Evolutionary conservation across 2,888 invertebrate species (phyloP).

Genomic region (Drosophila kokeensis): DNA sequence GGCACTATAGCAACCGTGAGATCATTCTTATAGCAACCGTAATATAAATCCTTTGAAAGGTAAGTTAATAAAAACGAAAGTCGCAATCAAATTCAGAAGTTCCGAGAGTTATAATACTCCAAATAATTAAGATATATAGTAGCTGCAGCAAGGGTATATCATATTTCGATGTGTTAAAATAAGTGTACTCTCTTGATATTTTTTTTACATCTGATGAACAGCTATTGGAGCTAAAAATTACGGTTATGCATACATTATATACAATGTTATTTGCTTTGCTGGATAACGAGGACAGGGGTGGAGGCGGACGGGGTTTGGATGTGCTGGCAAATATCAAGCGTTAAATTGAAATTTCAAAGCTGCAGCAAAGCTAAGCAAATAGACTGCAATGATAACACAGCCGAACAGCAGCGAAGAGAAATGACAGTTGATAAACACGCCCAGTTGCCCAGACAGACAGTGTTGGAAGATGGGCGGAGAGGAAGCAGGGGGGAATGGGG

Average conservation of each 20-base stretch:
- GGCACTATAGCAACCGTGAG: neutral
- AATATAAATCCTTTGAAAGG: too few species aligned
- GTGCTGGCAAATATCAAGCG: constrained; percentile 67
- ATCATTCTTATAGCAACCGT: neutral
- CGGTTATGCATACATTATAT: constrained; percentile 65
- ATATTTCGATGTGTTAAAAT: neutral
- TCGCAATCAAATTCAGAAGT: neutral
- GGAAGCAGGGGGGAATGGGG: neutral
- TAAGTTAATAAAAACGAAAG: neutral
- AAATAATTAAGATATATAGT: neutral
- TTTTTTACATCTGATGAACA: constrained; percentile 66
- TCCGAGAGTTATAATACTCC: neutral
- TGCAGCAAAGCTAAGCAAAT: constrained; percentile 64
- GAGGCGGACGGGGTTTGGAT: neutral
- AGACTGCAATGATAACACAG: constrained; percentile 62
- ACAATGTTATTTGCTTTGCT: constrained; percentile 36
- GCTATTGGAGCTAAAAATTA: constrained; percentile 76
- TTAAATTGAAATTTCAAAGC: constrained; percentile 77
- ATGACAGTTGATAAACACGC: constrained; percentile 53
- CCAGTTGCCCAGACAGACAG: constrained; percentile 27
- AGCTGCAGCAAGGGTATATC: neutral
- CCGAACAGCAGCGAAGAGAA: constrained; percentile 14
- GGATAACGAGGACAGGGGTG: neutral
- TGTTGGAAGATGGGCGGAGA: neutral
- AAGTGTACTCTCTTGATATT: neutral